Evolutionary conservation across 1,140 invertebrate genomes (phyloP).

Genomic region (Drosophila tropicalis): DNA sequence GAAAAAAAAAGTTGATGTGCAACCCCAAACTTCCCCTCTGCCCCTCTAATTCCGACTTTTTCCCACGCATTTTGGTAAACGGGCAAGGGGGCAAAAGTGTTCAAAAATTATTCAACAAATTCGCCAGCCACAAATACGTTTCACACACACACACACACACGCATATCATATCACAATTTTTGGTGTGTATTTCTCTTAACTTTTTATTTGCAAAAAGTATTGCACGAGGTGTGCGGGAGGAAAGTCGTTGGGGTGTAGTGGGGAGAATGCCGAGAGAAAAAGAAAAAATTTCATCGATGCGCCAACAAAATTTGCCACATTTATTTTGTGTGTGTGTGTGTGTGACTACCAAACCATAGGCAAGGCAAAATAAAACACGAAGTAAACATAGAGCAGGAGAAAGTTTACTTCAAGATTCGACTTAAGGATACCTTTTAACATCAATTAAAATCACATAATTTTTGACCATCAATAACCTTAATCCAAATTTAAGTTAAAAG

Average conservation of each 20-base stretch:
- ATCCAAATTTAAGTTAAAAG: too few species aligned
- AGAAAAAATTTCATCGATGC: constrained; percentile 39
- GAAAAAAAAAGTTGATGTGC: constrained; percentile 17
- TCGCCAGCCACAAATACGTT: constrained; percentile 34
- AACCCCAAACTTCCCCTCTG: too few species aligned
- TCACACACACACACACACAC: constrained; percentile 16
- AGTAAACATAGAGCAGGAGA: background rate
- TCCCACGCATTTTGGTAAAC: background rate
- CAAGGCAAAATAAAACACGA: background rate
- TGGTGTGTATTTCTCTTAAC: constrained; percentile 9
- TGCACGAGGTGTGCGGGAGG: background rate
- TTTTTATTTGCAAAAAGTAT: background rate
- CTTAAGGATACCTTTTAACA: background rate
- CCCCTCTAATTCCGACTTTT: too few species aligned
- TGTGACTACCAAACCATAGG: background rate
- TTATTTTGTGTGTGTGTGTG: constrained; percentile 14
- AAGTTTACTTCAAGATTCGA: background rate
- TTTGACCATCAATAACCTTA: too few species aligned
- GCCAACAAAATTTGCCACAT: constrained; percentile 37
- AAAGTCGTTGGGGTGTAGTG: background rate
- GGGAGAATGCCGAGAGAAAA: background rate
- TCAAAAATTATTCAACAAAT: constrained; percentile 52
- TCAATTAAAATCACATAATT: too few species aligned
- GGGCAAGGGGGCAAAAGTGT: constrained; percentile 7
- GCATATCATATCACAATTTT: constrained; percentile 33